These are phyloP conservation scores for Varanus komodoensis DNA, from an alignment of 2,113 vertebrate species.

Conservation along the genomic window DNA sequence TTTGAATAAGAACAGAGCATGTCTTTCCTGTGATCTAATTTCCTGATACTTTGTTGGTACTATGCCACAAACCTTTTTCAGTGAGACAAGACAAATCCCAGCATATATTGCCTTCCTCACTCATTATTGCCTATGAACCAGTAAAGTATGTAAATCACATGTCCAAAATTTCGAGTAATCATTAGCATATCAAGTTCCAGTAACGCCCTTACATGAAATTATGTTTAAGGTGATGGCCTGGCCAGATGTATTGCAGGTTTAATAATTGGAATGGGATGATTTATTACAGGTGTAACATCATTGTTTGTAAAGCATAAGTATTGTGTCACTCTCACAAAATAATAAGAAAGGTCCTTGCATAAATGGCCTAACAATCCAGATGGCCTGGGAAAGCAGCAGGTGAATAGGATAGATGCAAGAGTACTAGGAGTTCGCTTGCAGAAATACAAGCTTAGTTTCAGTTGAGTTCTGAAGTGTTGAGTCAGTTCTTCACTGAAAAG, in stretches of 20 bases:
- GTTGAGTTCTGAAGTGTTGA: background rate
- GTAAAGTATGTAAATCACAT: background rate
- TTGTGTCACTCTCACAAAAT: background rate
- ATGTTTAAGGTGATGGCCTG: background rate
- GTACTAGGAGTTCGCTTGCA: background rate
- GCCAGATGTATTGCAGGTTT: background rate
- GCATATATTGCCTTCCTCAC: background rate
- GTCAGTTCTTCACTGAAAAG: background rate
- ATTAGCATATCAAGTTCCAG: background rate
- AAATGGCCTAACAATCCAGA: background rate
- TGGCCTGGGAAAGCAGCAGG: too few relatives aligned
- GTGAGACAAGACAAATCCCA: background rate
- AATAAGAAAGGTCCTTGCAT: too few relatives aligned
- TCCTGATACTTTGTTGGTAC: background rate
- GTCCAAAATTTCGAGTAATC: background rate
- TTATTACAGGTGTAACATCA: background rate
- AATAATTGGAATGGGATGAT: background rate
- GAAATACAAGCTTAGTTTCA: background rate
- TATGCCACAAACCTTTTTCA: background rate
- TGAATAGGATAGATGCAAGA: background rate
- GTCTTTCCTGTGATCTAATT: background rate
- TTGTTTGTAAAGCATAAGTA: too few relatives aligned
- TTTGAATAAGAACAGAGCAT: background rate
- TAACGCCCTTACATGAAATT: conserved; percentile 1
- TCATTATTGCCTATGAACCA: background rate